Base-by-base conservation (phyloP, 2,888 invertebrate species). In the Idaea dimidiata region DNA sequence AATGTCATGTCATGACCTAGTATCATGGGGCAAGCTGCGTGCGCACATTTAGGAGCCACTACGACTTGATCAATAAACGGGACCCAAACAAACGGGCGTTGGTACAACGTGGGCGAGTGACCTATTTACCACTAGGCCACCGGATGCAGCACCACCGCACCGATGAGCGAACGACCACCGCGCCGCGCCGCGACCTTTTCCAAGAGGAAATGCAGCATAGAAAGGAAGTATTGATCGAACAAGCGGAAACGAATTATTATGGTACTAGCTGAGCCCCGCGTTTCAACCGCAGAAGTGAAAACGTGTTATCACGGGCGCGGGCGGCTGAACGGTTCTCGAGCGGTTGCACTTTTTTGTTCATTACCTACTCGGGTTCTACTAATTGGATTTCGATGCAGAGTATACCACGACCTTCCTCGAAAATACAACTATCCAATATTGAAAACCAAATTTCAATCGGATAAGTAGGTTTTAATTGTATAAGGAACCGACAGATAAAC, bases 51-150 rank as follows among this genome's bases (percentile, higher is more conserved):
- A 60, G 58, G 57, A 76, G 72, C 70, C 67, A 68, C 62, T 66
- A 59, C 66, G 70, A 60, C 63, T 74, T 79, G 86, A 89, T 91
- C 91, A 86, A 91, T 91, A 91, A 80, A 72, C 69, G 81, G 77
- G 87, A 91, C 91, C 91, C 91, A 91, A 91, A 91, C 91, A 91
- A 89, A 87, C 85, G 78, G 75, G 80, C 80, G 80, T 76, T 74
- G 83, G 80, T 77, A 81, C 77, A 70, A 77, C 81, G 81, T 87
- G 87, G 84, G 86, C 89, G 81, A 84, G 75, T 91, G 90, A 89
- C 91, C 91, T 84, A 91, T 84, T 86, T 86, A 80, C 76, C 70
- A 77, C 76, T 76, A 67, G 76, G 74, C 73, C 73, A 70, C 68
- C 75, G 73, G 76, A 74, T 80, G 75, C 77, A 75, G 72, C 66